These are phyloP conservation scores for Apogon hyalosoma DNA, from an alignment of 2,797 vertebrate genomes.

Conservation along the genomic window DNA sequence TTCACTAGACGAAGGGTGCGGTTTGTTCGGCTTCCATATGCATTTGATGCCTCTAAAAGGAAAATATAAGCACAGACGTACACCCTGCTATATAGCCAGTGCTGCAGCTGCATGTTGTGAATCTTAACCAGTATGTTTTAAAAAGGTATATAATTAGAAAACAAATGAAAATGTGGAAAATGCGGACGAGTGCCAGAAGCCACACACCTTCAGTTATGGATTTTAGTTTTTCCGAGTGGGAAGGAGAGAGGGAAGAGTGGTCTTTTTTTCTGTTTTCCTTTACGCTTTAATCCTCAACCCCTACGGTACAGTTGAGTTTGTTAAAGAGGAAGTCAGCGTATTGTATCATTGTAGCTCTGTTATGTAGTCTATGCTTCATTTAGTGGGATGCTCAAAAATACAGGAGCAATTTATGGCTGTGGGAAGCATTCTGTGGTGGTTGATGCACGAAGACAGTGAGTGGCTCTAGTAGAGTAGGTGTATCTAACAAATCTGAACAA, in stretches of 20 bases:
- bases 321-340: constrained; percentile 9
- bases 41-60: constrained; percentile 71
- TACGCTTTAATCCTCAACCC: constrained; percentile 31
- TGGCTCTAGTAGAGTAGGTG: constrained; percentile 36
- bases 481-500: constrained; percentile 38
- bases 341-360: constrained; percentile 6
- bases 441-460: constrained; percentile 27
- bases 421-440: constrained; percentile 15
- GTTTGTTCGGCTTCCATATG: constrained; percentile 74
- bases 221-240: constrained; percentile 50
- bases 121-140: constrained; percentile 68
- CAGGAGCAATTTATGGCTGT: constrained; percentile 31
- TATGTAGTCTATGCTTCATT: constrained; percentile 11
- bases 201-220: constrained; percentile 66
- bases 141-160: constrained; percentile 64
- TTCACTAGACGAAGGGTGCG: constrained; percentile 69
- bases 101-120: constrained; percentile 79
- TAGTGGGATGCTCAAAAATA: constrained; percentile 23
- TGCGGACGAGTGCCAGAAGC: constrained; percentile 53
- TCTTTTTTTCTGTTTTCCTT: constrained; percentile 55
- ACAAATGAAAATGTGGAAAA: constrained; percentile 64
- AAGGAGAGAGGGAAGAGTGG: constrained; percentile 29
- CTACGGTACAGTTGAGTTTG: constrained; percentile 27
- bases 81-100: constrained; percentile 27
- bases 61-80: constrained; percentile 68